These are phyloP conservation scores for Azemiops feae DNA, from an alignment of 2,113 vertebrate species.

Conservation along the genomic window DNA sequence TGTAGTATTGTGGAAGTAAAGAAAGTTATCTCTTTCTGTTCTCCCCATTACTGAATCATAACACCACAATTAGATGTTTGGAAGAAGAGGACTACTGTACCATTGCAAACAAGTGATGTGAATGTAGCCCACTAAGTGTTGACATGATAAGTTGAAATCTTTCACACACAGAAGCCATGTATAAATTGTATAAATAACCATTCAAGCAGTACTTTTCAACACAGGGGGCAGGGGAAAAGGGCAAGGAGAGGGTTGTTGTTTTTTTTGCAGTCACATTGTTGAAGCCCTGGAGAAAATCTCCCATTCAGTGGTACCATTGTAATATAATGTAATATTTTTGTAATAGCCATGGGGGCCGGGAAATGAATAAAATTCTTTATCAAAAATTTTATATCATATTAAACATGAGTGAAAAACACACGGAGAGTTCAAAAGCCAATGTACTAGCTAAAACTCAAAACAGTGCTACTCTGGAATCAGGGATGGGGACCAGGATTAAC, in stretches of 20 bases:
- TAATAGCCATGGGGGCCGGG: not conserved
- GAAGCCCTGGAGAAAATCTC: not conserved
- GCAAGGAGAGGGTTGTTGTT: not conserved
- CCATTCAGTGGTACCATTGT: not conserved
- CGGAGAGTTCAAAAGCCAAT: constrained; percentile 56
- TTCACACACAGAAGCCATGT: not conserved
- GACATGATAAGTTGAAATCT: not conserved
- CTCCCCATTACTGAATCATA: not conserved
- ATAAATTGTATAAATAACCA: not conserved
- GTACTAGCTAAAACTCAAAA: constrained; percentile 39
- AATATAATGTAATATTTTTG: not conserved
- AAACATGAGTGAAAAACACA: not conserved
- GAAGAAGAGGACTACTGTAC: not conserved
- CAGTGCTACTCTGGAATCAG: constrained; percentile 44
- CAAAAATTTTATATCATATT: not conserved
- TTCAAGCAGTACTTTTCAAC: not conserved
- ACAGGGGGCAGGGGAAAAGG: not conserved
- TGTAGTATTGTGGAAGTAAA: not conserved
- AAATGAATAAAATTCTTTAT: not conserved
- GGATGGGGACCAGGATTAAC: constrained; percentile 43
- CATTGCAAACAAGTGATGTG: not conserved
- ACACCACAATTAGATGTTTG: not conserved
- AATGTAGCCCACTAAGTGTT: not conserved
- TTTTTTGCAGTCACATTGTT: not conserved
- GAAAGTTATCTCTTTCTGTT: not conserved